phyloP scores from a whole-genome alignment of 2,113 vertebrate species.

The Rhegmatorhina hoffmannsi region DNA sequence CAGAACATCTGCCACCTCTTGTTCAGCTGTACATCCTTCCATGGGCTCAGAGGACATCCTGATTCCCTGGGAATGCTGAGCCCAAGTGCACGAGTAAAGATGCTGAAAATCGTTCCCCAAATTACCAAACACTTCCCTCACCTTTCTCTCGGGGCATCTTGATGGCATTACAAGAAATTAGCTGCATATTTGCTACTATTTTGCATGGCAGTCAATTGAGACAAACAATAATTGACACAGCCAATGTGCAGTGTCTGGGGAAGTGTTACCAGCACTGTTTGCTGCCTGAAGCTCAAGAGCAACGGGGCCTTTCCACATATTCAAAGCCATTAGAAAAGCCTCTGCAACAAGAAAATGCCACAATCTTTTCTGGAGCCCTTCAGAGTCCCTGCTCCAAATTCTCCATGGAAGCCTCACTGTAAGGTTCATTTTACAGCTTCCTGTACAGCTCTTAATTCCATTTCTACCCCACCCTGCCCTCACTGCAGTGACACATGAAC shows the following conservation, averaged over 20 bases:
- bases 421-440: not conserved
- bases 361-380: not conserved
- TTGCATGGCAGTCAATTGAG: not conserved
- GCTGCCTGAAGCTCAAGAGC: not conserved
- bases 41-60: not conserved
- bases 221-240: not conserved
- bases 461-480: not conserved
- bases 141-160: not conserved
- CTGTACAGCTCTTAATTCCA: not conserved
- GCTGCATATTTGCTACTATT: not conserved
- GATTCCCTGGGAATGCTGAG: not conserved
- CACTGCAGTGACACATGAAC: not conserved
- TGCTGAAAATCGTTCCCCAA: not conserved
- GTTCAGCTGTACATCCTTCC: not conserved
- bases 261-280: not conserved
- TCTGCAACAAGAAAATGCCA: not conserved
- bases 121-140: not conserved
- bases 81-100: not conserved
- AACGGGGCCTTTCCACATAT: not conserved
- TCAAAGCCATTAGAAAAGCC: not conserved
- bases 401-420: not conserved
- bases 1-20: slow-evolving; percentile 3
- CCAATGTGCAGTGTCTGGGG: not conserved
- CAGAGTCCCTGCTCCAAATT: not conserved
- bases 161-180: not conserved